Percentiles rank a stretch among this genome's conserved stretches.
These are phyloP conservation scores for Pteromalus puparum DNA, from an alignment of 1,140 invertebrate genomes.

Conservation along the genomic window DNA sequence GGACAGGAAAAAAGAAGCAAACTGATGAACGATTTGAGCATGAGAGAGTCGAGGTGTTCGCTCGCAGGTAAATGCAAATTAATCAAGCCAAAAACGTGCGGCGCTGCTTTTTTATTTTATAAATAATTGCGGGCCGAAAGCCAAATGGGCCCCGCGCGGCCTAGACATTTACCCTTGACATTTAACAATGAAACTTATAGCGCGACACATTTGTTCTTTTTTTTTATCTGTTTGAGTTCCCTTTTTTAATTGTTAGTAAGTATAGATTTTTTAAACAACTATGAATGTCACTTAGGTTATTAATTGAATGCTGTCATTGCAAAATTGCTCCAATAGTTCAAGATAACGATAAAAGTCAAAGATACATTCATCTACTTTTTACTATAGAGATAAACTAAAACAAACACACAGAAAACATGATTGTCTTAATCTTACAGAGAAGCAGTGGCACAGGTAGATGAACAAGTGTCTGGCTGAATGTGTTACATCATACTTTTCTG, in stretches of 20 bases:
- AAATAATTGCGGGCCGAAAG: slow-evolving; percentile 61
- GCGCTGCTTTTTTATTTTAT: slow-evolving; percentile 62
- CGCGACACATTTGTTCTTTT: background rate
- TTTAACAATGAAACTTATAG: slow-evolving; percentile 56
- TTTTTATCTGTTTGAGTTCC: background rate
- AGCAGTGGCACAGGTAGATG: background rate
- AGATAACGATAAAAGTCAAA: background rate
- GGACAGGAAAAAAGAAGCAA: background rate
- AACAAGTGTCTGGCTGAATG: background rate
- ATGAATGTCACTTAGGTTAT: background rate
- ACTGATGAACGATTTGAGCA: background rate
- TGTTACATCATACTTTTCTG: slow-evolving; percentile 36
- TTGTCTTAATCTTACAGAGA: slow-evolving; percentile 40
- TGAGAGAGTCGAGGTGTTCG: background rate
- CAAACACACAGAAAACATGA: background rate
- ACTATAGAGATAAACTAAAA: background rate
- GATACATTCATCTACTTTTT: background rate
- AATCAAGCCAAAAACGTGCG: background rate
- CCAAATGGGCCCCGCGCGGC: slow-evolving; percentile 60
- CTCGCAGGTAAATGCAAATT: slow-evolving; percentile 5
- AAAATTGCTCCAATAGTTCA: background rate
- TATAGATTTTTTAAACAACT: background rate
- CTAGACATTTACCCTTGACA: slow-evolving; percentile 68
- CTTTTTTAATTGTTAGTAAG: background rate
- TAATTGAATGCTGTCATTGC: background rate